phyloP scores from a whole-genome alignment of 2,797 vertebrate species.

The Malacoraja senta region DNA sequence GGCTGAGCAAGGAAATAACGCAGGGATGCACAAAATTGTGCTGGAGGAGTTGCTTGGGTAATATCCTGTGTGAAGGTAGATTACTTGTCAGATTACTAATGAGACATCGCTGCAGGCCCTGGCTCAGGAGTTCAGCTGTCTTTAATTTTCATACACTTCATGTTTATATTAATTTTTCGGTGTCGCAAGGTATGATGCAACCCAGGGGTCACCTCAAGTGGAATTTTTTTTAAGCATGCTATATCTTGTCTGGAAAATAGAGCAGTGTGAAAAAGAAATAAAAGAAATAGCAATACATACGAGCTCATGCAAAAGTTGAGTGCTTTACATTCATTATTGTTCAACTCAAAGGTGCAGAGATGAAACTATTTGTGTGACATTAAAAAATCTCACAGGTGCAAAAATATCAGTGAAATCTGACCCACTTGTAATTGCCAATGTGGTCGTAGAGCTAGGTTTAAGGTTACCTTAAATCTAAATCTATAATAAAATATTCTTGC shows the following conservation, averaged over 20 bases:
- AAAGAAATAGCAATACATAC: not conserved
- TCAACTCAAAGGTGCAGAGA: not conserved
- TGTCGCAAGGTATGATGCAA: not conserved
- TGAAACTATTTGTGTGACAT: not conserved
- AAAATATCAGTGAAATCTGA: constrained; percentile 8
- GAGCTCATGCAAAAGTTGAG: not conserved
- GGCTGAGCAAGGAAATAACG: not conserved
- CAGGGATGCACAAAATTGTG: not conserved
- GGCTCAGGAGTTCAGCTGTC: constrained; percentile 44
- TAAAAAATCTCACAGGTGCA: not conserved
- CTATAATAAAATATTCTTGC: not conserved
- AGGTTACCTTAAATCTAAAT: not conserved
- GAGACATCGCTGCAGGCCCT: constrained; percentile 48
- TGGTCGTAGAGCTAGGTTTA: not conserved
- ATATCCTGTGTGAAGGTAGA: constrained; percentile 23
- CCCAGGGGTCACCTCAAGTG: constrained; percentile 5
- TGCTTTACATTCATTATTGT: not conserved
- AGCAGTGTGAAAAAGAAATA: not conserved
- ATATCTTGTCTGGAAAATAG: not conserved
- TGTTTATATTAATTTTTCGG: constrained; percentile 10
- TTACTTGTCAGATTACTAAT: constrained; percentile 50
- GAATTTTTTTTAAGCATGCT: not conserved
- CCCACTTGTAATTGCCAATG: not conserved
- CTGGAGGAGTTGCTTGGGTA: not conserved
- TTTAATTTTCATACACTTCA: constrained; percentile 21